These are phyloP conservation scores for Asteroscopus sphinx DNA, from an alignment of 2,888 invertebrate genomes.

Conservation along the genomic window DNA sequence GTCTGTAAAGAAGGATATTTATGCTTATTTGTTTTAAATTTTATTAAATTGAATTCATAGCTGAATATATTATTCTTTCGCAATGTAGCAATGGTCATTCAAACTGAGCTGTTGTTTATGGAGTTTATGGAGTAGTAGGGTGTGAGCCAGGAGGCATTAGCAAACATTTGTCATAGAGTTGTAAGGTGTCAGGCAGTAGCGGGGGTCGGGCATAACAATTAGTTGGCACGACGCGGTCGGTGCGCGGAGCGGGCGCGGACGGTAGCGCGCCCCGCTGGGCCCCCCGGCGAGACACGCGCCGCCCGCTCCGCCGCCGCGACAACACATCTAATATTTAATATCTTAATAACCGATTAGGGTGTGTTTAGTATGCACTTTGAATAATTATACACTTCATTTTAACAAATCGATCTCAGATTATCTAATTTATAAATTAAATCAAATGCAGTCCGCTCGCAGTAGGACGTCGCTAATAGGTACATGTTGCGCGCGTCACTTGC, in stretches of 20 bases:
- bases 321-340: slow-evolving; percentile 82
- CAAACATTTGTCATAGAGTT: slow-evolving; percentile 66
- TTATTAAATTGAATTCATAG: slow-evolving; percentile 7
- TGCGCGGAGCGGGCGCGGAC: slow-evolving; percentile 59
- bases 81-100: not conserved
- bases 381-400: slow-evolving; percentile 79
- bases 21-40: slow-evolving; percentile 36
- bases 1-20: slow-evolving; percentile 55
- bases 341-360: slow-evolving; percentile 87
- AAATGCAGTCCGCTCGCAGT: slow-evolving; percentile 32
- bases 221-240: slow-evolving; percentile 60
- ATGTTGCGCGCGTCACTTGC: slow-evolving; percentile 18
- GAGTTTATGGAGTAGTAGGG: not conserved
- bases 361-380: slow-evolving; percentile 78
- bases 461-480: slow-evolving; percentile 17
- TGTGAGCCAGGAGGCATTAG: slow-evolving; percentile 24
- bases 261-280: slow-evolving; percentile 85
- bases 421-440: slow-evolving; percentile 48
- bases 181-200: slow-evolving; percentile 65
- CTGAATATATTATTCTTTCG: slow-evolving; percentile 3
- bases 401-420: slow-evolving; percentile 66
- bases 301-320: slow-evolving; percentile 51
- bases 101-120: not conserved
- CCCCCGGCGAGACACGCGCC: slow-evolving; percentile 79
- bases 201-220: slow-evolving; percentile 76